These are phyloP conservation scores for Drosophila equinoxialis DNA, from an alignment of 1,140 invertebrate genomes.

Conservation along the genomic window DNA sequence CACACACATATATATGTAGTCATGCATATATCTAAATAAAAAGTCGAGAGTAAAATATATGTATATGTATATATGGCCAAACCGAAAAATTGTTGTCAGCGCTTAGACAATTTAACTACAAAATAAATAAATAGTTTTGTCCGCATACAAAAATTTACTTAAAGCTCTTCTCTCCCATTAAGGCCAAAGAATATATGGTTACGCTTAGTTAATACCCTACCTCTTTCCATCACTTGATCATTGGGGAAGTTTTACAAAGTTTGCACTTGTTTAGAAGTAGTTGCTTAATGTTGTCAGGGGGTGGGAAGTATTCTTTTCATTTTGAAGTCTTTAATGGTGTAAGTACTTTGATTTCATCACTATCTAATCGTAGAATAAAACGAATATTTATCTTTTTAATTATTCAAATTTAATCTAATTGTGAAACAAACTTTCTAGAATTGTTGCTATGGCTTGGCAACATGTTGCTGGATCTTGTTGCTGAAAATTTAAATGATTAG, in stretches of 20 bases:
- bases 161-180: background rate
- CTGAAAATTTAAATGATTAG: slow-evolving; percentile 51
- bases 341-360: too few relatives aligned
- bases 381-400: too few relatives aligned
- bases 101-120: slow-evolving; percentile 37
- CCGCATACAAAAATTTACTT: slow-evolving; percentile 6
- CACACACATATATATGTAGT: background rate
- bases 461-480: slow-evolving; percentile 49
- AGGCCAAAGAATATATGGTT: background rate
- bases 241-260: too few relatives aligned
- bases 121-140: slow-evolving; percentile 22
- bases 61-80: background rate
- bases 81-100: slow-evolving; percentile 28
- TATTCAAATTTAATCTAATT: too few relatives aligned
- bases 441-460: slow-evolving; percentile 43
- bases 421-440: background rate
- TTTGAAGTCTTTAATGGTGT: too few relatives aligned
- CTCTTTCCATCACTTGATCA: too few relatives aligned
- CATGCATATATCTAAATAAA: slow-evolving; percentile 3
- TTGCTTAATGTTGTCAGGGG: too few relatives aligned
- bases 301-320: too few relatives aligned
- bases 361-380: too few relatives aligned
- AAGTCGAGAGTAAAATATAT: background rate
- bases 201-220: background rate
- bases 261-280: too few relatives aligned